Percentiles rank a stretch among this genome's conserved stretches.
Conservation (phyloP, 23 tunicate genomes). For the Oikopleura albicans region DNA sequence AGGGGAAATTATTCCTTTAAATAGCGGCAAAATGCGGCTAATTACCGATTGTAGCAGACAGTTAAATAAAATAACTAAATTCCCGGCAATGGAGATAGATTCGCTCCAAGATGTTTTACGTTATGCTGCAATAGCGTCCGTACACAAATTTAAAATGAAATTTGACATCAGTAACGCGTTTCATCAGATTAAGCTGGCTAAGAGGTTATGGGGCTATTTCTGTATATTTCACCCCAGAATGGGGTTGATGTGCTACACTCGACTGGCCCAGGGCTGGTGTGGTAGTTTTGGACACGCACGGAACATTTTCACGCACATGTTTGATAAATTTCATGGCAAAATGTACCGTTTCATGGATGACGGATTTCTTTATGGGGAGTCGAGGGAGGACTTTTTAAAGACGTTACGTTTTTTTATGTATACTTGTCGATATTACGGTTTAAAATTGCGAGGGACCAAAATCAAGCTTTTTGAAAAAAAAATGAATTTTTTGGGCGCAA, state of each 20-base stretch:
- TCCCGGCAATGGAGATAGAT: too few relatives aligned
- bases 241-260: neutral
- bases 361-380: neutral
- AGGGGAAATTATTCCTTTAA: neutral
- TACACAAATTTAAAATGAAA: neutral
- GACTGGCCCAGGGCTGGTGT: neutral
- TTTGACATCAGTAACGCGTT: neutral
- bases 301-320: neutral
- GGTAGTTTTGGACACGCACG: neutral
- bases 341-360: neutral
- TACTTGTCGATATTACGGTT: neutral
- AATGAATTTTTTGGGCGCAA: conserved; percentile 1
- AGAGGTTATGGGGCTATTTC: neutral
- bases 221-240: neutral
- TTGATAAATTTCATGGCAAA: neutral
- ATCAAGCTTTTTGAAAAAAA: neutral
- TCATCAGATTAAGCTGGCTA: neutral
- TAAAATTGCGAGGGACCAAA: neutral
- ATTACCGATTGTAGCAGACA: neutral
- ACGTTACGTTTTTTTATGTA: neutral
- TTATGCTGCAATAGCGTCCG: neutral
- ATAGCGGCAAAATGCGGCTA: too few relatives aligned
- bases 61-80: neutral
- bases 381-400: neutral
- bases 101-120: neutral